phyloP scores from a whole-genome alignment of 2,888 invertebrate species.

The Deroplatys truncata region DNA sequence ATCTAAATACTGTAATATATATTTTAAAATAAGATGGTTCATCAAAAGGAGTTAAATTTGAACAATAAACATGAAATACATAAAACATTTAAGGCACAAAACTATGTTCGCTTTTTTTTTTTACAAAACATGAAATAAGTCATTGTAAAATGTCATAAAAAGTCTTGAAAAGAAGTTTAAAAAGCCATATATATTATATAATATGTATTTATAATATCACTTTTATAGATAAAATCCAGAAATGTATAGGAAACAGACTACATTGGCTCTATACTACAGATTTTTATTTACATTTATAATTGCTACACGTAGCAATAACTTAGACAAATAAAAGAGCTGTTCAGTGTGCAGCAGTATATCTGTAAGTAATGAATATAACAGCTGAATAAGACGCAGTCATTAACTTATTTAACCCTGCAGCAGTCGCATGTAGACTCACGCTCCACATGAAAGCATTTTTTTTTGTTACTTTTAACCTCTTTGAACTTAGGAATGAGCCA shows the following conservation, averaged over 20 bases:
- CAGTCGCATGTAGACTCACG: too few relatives aligned
- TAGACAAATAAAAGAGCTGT: not conserved
- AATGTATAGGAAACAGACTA: slow-evolving; percentile 2
- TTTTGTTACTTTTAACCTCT: too few relatives aligned
- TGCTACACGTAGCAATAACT: not conserved
- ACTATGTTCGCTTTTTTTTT: slow-evolving; percentile 12
- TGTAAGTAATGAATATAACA: too few relatives aligned
- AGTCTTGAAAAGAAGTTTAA: slow-evolving; percentile 11
- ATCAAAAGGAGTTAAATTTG: not conserved
- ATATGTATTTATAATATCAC: not conserved
- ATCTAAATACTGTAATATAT: slow-evolving; percentile 3
- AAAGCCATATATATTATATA: slow-evolving; percentile 3
- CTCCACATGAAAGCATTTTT: too few relatives aligned
- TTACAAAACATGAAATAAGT: slow-evolving; percentile 2
- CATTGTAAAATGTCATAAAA: not conserved
- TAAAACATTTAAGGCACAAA: slow-evolving; percentile 24
- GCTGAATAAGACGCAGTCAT: too few relatives aligned
- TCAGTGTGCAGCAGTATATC: not conserved
- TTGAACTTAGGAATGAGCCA: too few relatives aligned
- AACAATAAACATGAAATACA: slow-evolving; percentile 17
- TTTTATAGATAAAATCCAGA: slow-evolving; percentile 1
- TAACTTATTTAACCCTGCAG: too few relatives aligned
- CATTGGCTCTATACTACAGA: not conserved
- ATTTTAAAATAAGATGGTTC: not conserved
- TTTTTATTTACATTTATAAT: not conserved